Base-by-base conservation (phyloP, 2,888 invertebrate species). In the Trachelus tabidus region DNA sequence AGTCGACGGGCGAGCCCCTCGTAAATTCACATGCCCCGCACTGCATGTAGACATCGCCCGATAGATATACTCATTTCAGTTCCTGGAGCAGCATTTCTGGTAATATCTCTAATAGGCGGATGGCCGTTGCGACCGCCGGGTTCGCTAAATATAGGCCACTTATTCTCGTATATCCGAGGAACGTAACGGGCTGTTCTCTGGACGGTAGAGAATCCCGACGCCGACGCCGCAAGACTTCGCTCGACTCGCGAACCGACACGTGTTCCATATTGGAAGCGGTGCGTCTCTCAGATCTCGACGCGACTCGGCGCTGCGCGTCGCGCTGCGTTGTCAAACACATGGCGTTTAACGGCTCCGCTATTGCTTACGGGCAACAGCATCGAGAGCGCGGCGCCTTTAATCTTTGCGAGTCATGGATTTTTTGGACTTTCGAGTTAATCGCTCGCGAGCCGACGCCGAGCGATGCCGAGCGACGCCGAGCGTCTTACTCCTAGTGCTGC, bases 311-410 rank as follows among this genome's bases (percentile, higher is more conserved):
- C 56, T 6, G 23, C 56, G 40, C 40, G 40, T 40, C 15, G 87
- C 88, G 89, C 88, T 89, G 88, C 88, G 89, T 89, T 89, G 89
- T 89, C 89, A 89, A 89, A 89, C 89, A 89, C 87, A 88, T 89
- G 89, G 89, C 88, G 88, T 89, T 89, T 88, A 88, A 88, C 88
- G 87, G 87, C 84, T 86, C 85, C 86, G 86, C 87, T 88, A 87
- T 88, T 84, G 87, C 88, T 87, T 85, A 80, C 82, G 85, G 84
- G 85, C 82, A 84, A 83, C 83, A 85, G 56, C 23, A 56, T 56
- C 23, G 56, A 79, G 79, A 83, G 83, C 85, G 79, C 87, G 87
- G 83, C 75, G 80, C 84, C 88, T 88, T 87, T 88, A 88, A 88
- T 88, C 88, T 87, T 86, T 82, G 83, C 80, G 76, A 83, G 82